phyloP scores from a whole-genome alignment of 2,797 vertebrate genomes.

The Valencia hispanica region DNA sequence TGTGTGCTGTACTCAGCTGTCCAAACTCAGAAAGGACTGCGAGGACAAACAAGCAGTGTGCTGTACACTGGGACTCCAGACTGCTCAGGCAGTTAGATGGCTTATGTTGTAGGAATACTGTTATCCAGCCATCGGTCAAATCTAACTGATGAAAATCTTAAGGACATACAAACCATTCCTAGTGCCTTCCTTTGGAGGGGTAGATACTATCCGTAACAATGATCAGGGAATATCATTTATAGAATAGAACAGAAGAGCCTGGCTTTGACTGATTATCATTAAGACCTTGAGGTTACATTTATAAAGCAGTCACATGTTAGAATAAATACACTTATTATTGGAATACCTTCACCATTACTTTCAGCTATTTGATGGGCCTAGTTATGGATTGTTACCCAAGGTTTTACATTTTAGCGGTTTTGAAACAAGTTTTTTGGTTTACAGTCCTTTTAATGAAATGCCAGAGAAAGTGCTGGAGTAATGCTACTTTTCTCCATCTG shows the following conservation, averaged over 20 bases:
- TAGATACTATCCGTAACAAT: conserved; percentile 69
- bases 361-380: not conserved
- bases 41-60: conserved; percentile 42
- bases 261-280: conserved; percentile 73
- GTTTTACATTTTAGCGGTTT: not conserved
- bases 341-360: not conserved
- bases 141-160: conserved; percentile 66
- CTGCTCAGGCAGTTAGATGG: conserved; percentile 49
- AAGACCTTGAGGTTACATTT: conserved; percentile 36
- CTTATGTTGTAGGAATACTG: conserved; percentile 47
- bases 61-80: conserved; percentile 46
- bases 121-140: conserved; percentile 77
- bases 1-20: conserved; percentile 26
- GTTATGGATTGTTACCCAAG: not conserved
- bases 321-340: not conserved
- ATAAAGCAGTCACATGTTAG: conserved; percentile 37
- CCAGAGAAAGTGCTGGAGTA: not conserved
- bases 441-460: not conserved
- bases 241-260: conserved; percentile 39
- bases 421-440: not conserved
- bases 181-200: conserved; percentile 85
- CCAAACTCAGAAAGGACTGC: conserved; percentile 26
- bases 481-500: not conserved
- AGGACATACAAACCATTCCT: conserved; percentile 75
- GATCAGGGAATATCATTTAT: conserved; percentile 72